These are phyloP conservation scores for Ceratina australensis DNA, from an alignment of 1,140 invertebrate genomes.

Conservation along the genomic window DNA sequence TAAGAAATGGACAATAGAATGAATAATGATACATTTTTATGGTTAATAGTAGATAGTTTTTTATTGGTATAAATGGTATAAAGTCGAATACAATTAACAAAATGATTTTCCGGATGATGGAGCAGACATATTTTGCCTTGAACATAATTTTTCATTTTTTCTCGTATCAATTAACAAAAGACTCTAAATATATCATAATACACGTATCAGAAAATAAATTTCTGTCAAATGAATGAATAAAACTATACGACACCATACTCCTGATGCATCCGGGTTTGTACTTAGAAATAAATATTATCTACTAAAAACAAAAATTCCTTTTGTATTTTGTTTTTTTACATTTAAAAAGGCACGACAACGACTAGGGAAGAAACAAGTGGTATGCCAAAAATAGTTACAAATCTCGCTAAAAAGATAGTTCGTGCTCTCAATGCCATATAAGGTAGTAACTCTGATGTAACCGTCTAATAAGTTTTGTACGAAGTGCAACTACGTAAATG, in stretches of 20 bases:
- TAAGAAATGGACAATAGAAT: neutral
- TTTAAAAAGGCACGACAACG: constrained; percentile 45
- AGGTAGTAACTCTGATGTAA: constrained; percentile 27
- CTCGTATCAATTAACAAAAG: constrained; percentile 8
- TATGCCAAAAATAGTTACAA: constrained; percentile 34
- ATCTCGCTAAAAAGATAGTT: constrained; percentile 13
- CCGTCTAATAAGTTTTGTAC: constrained; percentile 36
- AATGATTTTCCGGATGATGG: constrained; percentile 50
- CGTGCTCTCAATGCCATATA: constrained; percentile 29
- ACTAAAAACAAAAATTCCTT: constrained; percentile 19
- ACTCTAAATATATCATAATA: constrained; percentile 13
- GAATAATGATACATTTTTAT: neutral
- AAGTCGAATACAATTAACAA: constrained; percentile 57
- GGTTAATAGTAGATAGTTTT: constrained; percentile 58
- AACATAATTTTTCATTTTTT: constrained; percentile 36
- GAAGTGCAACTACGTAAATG: constrained; percentile 51
- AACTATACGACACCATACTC: constrained; percentile 13
- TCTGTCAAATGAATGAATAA: constrained; percentile 23
- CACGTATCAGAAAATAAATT: constrained; percentile 27
- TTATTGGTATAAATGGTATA: constrained; percentile 63
- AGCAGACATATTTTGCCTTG: constrained; percentile 30
- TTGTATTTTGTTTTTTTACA: constrained; percentile 37
- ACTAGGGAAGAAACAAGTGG: constrained; percentile 42
- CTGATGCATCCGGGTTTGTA: constrained; percentile 44
- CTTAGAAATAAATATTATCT: constrained; percentile 50